Conservation (phyloP, 1,140 invertebrate genomes). For the Drosophila serrata region DNA sequence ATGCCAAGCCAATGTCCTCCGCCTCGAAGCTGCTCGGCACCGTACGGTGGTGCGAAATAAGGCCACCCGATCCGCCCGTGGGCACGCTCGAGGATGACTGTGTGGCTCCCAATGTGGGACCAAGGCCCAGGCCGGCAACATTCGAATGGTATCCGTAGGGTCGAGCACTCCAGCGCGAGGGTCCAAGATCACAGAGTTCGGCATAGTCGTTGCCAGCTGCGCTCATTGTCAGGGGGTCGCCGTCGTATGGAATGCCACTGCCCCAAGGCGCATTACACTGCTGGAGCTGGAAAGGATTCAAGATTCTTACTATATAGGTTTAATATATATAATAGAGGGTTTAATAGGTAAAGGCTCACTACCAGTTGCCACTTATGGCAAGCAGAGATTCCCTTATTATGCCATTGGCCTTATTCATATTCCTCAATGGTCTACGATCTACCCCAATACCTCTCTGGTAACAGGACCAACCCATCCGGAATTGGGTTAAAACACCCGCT, state of each 20-base stretch:
- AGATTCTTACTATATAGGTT: slow-evolving; percentile 4
- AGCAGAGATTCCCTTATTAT: slow-evolving; percentile 15
- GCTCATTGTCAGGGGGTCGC: slow-evolving; percentile 85
- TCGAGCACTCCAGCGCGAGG: slow-evolving; percentile 84
- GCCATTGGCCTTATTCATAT: not conserved
- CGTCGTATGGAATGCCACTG: slow-evolving; percentile 85
- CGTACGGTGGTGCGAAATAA: slow-evolving; percentile 76
- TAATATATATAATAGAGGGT: not conserved
- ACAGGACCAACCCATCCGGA: slow-evolving; percentile 24
- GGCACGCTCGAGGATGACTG: slow-evolving; percentile 83
- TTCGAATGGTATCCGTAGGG: slow-evolving; percentile 79
- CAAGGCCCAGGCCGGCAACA: slow-evolving; percentile 44
- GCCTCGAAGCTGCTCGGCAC: slow-evolving; percentile 83
- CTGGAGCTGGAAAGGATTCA: slow-evolving; percentile 53
- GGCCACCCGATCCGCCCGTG: slow-evolving; percentile 76
- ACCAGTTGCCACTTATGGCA: not conserved
- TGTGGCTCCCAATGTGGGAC: slow-evolving; percentile 54
- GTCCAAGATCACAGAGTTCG: slow-evolving; percentile 85
- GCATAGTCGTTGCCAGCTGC: slow-evolving; percentile 85
- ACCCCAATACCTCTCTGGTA: not conserved
- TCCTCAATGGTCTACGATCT: slow-evolving; percentile 12
- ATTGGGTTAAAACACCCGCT: slow-evolving; percentile 45
- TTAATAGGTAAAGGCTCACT: not conserved
- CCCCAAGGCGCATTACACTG: slow-evolving; percentile 85
- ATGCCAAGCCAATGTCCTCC: slow-evolving; percentile 79